phyloP scores from a whole-genome alignment of 2,888 invertebrate species.

The Petrolisthes cinctipes region DNA sequence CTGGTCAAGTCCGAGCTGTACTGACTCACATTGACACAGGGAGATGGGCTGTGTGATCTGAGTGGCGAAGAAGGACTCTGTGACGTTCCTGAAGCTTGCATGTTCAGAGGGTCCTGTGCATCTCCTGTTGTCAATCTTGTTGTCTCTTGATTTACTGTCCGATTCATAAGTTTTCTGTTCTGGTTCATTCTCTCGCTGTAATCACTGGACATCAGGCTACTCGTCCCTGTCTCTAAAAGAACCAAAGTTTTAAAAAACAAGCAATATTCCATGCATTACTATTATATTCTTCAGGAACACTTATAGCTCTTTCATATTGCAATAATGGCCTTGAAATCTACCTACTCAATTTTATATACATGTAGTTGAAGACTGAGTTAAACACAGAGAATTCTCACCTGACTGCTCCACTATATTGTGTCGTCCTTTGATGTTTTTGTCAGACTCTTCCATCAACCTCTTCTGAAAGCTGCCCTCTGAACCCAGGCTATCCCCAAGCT shows the following conservation, averaged over 20 bases:
- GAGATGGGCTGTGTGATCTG: slow-evolving; percentile 37
- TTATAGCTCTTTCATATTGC: not conserved
- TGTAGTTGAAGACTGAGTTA: no score
- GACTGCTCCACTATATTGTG: not conserved
- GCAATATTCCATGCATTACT: not conserved
- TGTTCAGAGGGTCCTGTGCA: not conserved
- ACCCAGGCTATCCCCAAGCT: slow-evolving; percentile 48
- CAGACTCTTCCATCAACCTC: slow-evolving; percentile 25
- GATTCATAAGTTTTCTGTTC: not conserved
- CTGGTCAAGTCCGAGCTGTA: slow-evolving; percentile 40
- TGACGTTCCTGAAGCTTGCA: not conserved
- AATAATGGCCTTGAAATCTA: no score
- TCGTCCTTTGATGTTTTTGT: not conserved
- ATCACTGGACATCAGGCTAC: slow-evolving; percentile 48
- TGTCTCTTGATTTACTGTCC: no score
- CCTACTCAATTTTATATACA: no score
- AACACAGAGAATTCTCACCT: not conserved
- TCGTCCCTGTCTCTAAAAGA: slow-evolving; percentile 37
- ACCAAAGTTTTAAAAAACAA: not conserved
- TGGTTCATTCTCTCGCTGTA: not conserved
- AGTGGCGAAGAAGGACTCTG: not conserved
- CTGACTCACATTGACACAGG: slow-evolving; percentile 32
- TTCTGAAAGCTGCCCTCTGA: slow-evolving; percentile 34
- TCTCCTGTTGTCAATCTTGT: not conserved
- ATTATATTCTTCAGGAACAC: not conserved